Percentiles rank a stretch among this genome's conserved stretches.
phyloP scores from a whole-genome alignment of 1,140 invertebrate genomes.

The Nixonia krombeini region DNA sequence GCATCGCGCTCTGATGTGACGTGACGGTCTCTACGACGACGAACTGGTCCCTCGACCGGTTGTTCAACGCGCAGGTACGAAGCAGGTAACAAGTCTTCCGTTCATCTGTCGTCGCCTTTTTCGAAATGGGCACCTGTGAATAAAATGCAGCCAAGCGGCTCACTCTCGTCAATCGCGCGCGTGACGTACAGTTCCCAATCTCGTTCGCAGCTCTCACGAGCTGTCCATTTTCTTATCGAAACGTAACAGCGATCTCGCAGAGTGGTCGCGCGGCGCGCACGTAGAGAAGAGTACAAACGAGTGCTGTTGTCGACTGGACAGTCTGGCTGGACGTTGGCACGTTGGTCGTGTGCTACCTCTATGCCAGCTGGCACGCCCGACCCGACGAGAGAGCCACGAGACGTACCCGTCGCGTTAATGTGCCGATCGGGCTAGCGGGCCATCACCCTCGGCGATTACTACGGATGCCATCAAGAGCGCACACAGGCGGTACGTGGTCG shows the following conservation, averaged over 20 bases:
- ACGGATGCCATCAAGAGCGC: background rate
- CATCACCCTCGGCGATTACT: slow-evolving; percentile 20
- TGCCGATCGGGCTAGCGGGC: slow-evolving; percentile 63
- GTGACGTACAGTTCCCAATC: slow-evolving; percentile 4
- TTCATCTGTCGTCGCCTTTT: slow-evolving; percentile 13
- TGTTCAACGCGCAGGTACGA: background rate
- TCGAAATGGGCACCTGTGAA: slow-evolving; percentile 11
- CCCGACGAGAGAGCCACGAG: slow-evolving; percentile 57
- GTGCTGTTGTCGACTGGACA: background rate
- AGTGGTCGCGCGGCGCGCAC: slow-evolving; percentile 1
- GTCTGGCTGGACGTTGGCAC: too few species aligned
- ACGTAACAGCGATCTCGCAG: background rate
- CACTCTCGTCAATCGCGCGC: slow-evolving; percentile 10
- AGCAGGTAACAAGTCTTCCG: background rate
- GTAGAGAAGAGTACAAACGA: background rate
- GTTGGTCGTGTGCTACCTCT: slow-evolving; percentile 43
- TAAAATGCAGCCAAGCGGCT: slow-evolving; percentile 6
- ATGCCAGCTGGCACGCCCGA: slow-evolving; percentile 65
- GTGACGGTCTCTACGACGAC: too few species aligned
- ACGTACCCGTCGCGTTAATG: slow-evolving; percentile 54
- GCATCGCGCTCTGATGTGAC: background rate
- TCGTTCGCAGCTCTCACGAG: too few species aligned
- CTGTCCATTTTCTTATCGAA: too few species aligned
- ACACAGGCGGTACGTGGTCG: background rate
- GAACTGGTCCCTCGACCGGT: slow-evolving; percentile 7